These are phyloP conservation scores for Plecotus auritus DNA, from an alignment of 2,113 vertebrate species.

Conservation along the genomic window DNA sequence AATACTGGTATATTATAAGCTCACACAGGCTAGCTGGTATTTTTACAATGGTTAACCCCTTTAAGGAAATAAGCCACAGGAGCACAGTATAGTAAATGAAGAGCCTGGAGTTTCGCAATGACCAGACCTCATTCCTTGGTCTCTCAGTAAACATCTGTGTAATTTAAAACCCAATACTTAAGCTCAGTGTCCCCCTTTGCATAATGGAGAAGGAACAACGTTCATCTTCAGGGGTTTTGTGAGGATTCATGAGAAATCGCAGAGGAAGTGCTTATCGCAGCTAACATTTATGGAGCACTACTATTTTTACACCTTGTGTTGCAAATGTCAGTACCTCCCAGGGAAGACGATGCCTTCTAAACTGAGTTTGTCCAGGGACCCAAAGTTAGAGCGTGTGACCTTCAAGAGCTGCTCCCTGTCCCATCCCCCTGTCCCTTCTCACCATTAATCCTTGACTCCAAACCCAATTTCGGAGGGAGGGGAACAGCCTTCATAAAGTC, in stretches of 20 bases:
- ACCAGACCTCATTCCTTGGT: background rate
- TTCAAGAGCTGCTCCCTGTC: conserved; percentile 35
- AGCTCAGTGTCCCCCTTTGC: background rate
- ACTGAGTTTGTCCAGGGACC: conserved; percentile 48
- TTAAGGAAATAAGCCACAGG: background rate
- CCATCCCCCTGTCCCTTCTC: background rate
- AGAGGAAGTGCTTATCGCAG: conserved; percentile 17
- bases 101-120: background rate
- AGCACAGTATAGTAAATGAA: background rate
- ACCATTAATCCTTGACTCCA: conserved; percentile 41
- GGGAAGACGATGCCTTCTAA: conserved; percentile 52
- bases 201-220: background rate
- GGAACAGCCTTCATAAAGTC: conserved; percentile 38
- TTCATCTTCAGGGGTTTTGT: background rate
- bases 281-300: conserved; percentile 45
- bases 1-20: background rate
- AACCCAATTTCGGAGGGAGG: conserved; percentile 53
- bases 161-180: background rate
- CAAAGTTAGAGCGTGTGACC: conserved; percentile 53
- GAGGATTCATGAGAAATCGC: conserved; percentile 49
- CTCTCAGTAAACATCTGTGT: background rate
- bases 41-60: background rate
- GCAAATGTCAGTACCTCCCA: conserved; percentile 63
- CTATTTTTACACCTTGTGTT: conserved; percentile 58
- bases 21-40: background rate